Percentiles rank a stretch among this genome's conserved stretches.
These are phyloP conservation scores for Phrixothrix hirtus DNA, from an alignment of 2,888 invertebrate genomes.

Conservation along the genomic window DNA sequence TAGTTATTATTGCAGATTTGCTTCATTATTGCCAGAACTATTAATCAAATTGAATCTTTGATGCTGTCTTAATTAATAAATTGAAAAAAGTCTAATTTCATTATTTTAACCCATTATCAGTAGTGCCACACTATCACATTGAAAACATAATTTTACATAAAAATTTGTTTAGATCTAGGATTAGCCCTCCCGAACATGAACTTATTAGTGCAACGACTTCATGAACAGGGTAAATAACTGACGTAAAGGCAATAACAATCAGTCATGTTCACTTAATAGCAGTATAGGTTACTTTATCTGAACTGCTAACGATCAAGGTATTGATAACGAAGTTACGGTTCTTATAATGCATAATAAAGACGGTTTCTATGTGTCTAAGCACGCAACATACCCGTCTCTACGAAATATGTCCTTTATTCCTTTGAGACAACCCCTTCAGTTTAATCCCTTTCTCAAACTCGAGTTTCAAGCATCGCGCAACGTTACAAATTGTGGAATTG, in stretches of 20 bases:
- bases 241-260: constrained; percentile 30
- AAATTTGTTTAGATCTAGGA: background rate
- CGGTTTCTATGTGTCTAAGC: constrained; percentile 27
- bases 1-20: too few relatives aligned
- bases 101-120: too few relatives aligned
- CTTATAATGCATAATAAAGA: constrained; percentile 34
- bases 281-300: constrained; percentile 31
- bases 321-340: constrained; percentile 32
- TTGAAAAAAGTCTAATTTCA: too few relatives aligned
- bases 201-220: constrained; percentile 4
- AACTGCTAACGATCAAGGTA: constrained; percentile 30
- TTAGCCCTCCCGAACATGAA: background rate
- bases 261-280: constrained; percentile 31
- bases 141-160: too few relatives aligned
- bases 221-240: constrained; percentile 13
- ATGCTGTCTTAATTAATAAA: too few relatives aligned
- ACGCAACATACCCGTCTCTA: constrained; percentile 23
- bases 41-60: too few relatives aligned
- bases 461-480: background rate
- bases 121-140: too few relatives aligned
- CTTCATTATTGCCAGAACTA: too few relatives aligned
- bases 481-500: background rate
- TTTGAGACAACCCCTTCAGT: constrained; percentile 14
- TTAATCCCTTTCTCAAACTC: background rate
- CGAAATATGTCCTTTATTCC: constrained; percentile 6